Percentiles rank a stretch among this genome's conserved stretches.
Conservation (phyloP, 2,797 vertebrate species). For the Xerus rutilus region DNA sequence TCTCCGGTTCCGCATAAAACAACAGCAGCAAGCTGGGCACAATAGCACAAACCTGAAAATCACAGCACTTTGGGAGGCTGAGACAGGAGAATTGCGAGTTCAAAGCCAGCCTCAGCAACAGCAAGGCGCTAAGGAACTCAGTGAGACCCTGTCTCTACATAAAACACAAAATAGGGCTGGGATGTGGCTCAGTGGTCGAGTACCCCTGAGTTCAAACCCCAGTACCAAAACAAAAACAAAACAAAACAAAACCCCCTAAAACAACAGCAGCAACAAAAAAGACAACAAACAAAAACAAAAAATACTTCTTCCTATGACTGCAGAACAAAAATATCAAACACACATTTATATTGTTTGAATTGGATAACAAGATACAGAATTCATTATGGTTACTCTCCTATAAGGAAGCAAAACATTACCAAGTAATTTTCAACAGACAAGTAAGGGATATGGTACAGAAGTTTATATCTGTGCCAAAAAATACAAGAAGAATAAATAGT, state of each 20-base stretch:
- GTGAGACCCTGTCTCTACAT: too few species aligned
- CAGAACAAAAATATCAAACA: background rate
- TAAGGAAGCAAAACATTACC: constrained; percentile 44
- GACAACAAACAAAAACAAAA: background rate
- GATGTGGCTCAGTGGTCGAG: too few species aligned
- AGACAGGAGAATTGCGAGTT: too few species aligned
- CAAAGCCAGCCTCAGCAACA: too few species aligned
- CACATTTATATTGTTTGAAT: constrained; percentile 10
- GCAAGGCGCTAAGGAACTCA: too few species aligned
- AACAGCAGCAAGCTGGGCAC: background rate
- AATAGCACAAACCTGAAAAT: too few species aligned
- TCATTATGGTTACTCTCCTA: background rate
- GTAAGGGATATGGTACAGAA: background rate
- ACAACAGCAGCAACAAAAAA: background rate
- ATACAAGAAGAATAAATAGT: background rate
- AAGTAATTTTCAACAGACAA: constrained; percentile 49
- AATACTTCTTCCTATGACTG: background rate
- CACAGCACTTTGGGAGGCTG: too few species aligned
- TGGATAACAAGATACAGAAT: background rate
- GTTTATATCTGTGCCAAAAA: constrained; percentile 26
- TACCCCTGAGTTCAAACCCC: too few species aligned
- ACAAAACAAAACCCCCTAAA: background rate
- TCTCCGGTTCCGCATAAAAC: background rate
- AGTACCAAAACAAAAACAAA: too few species aligned
- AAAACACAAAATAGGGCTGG: too few species aligned